Evolutionary conservation across 2,888 invertebrate genomes (phyloP).

Genomic region (Amorpha juglandis): DNA sequence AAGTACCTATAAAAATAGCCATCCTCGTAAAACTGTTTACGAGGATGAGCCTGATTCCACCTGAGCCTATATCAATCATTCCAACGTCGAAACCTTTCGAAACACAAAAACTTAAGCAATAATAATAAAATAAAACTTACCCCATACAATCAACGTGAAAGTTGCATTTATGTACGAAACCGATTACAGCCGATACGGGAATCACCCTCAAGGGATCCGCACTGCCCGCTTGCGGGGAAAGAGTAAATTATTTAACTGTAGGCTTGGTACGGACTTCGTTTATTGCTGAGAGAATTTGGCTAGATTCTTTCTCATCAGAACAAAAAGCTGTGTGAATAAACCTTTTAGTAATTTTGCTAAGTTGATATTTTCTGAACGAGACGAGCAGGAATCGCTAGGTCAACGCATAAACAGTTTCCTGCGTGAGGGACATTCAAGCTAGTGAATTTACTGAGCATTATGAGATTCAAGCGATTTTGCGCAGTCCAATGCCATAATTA

Average conservation of each 20-base stretch:
- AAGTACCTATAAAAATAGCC: background rate
- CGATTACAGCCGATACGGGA: constrained; percentile 44
- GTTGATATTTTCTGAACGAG: too few species aligned
- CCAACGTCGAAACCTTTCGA: constrained; percentile 13
- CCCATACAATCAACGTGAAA: constrained; percentile 32
- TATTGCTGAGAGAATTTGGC: background rate
- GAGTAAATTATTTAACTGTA: constrained; percentile 20
- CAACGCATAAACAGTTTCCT: too few species aligned
- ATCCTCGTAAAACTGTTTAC: background rate
- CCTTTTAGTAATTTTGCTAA: too few species aligned
- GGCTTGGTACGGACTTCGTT: background rate
- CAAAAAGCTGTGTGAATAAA: too few species aligned
- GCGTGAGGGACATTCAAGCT: too few species aligned
- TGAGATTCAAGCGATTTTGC: too few species aligned
- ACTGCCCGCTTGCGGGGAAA: constrained; percentile 1
- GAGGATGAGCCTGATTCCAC: too few species aligned
- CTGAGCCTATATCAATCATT: constrained; percentile 13
- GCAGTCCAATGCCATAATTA: too few species aligned
- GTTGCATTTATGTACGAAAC: constrained; percentile 25
- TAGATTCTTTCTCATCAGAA: background rate
- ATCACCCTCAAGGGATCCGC: constrained; percentile 52
- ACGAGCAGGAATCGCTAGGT: too few species aligned
- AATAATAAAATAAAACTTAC: constrained; percentile 32
- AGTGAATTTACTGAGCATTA: too few species aligned
- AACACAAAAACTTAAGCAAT: constrained; percentile 28